phyloP scores from a whole-genome alignment of 2,797 vertebrate genomes.

The Muscicapa comitata region DNA sequence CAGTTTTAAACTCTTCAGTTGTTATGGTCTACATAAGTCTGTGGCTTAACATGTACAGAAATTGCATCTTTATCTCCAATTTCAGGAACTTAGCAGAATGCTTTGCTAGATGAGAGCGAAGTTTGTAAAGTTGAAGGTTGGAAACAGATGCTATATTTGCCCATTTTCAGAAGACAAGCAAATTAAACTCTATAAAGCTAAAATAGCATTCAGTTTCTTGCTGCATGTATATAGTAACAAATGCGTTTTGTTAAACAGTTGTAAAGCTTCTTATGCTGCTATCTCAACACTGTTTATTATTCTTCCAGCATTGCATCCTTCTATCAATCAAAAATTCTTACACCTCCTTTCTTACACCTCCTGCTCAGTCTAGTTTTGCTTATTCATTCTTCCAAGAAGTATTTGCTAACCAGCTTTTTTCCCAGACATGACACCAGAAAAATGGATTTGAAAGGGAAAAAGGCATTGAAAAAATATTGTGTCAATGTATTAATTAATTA shows the following conservation, averaged over 20 bases:
- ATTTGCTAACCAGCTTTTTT: neutral
- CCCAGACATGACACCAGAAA: neutral
- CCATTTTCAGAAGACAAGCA: constrained; percentile 44
- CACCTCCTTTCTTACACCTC: neutral
- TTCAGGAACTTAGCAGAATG: constrained; percentile 29
- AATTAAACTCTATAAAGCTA: constrained; percentile 27
- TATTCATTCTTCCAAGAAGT: neutral
- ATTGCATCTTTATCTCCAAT: constrained; percentile 14
- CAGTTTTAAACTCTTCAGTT: constrained; percentile 3
- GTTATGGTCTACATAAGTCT: neutral
- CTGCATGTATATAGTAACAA: constrained; percentile 13
- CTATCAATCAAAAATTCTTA: constrained; percentile 20
- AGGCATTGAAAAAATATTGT: neutral
- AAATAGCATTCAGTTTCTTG: constrained; percentile 23
- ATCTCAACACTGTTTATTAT: constrained; percentile 49
- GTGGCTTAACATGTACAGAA: constrained; percentile 20
- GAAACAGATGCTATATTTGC: constrained; percentile 35
- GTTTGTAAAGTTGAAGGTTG: constrained; percentile 47
- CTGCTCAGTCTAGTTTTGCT: constrained; percentile 19
- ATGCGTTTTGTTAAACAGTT: constrained; percentile 60
- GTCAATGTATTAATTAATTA: neutral
- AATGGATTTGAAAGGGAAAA: neutral
- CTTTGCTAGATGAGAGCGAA: constrained; percentile 33
- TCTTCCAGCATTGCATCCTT: neutral
- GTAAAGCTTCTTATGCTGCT: constrained; percentile 36